phyloP scores from a whole-genome alignment of 2,113 vertebrate species.

The Platysternon megacephalum region DNA sequence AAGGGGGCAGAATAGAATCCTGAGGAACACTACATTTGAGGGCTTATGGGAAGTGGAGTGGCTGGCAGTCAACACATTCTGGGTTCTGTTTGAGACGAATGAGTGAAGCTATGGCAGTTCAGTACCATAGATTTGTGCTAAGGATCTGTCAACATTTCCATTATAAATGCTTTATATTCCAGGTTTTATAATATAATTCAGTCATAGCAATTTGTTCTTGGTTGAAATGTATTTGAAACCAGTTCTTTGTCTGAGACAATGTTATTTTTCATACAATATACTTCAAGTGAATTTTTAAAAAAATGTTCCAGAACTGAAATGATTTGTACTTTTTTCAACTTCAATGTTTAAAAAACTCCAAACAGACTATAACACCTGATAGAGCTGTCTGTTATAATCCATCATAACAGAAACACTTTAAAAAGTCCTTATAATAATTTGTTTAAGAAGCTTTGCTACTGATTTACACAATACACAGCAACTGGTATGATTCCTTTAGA shows the following conservation, averaged over 20 bases:
- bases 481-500: neutral
- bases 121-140: neutral
- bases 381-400: neutral
- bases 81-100: neutral
- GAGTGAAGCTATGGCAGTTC: neutral
- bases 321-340: neutral
- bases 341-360: neutral
- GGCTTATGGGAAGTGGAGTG: neutral
- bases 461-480: neutral
- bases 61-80: neutral
- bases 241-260: neutral
- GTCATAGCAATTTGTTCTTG: neutral
- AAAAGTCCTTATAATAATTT: neutral
- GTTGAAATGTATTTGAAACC: neutral
- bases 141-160: neutral
- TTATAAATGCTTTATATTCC: neutral
- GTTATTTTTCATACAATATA: neutral
- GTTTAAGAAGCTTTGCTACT: neutral
- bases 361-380: neutral
- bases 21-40: neutral
- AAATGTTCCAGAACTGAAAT: neutral
- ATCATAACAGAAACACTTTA: neutral
- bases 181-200: neutral
- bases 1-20: neutral
- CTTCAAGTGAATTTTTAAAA: neutral